Evolutionary conservation across 1,140 invertebrate species (phyloP).

Genomic region (Diplogasteroides magnus): DNA sequence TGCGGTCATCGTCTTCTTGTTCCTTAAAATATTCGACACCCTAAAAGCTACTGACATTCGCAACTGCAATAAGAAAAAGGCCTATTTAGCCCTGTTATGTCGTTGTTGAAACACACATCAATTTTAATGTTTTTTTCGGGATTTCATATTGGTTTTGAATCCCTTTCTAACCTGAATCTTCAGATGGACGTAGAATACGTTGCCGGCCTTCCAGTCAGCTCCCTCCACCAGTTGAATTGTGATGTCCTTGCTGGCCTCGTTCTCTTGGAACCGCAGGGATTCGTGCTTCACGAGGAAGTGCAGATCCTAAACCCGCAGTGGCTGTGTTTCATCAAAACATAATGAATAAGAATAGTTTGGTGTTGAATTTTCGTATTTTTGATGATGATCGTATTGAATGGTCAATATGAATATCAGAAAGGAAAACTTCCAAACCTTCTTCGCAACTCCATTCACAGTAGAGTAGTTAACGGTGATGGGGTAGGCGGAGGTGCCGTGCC

Average conservation of each 20-base stretch:
- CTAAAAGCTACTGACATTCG: not conserved
- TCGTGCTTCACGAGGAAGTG: slow-evolving; percentile 70
- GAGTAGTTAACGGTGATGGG: slow-evolving; percentile 40
- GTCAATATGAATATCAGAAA: too few relatives aligned
- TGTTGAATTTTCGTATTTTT: too few relatives aligned
- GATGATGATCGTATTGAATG: too few relatives aligned
- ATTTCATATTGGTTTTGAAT: too few relatives aligned
- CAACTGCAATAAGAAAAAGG: too few relatives aligned
- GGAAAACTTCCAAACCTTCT: slow-evolving; percentile 58
- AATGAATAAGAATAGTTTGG: too few relatives aligned
- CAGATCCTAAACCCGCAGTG: too few relatives aligned
- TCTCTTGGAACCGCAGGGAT: not conserved
- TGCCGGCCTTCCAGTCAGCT: slow-evolving; percentile 20
- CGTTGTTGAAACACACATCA: too few relatives aligned
- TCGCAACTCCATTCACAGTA: slow-evolving; percentile 86
- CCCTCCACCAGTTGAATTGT: slow-evolving; percentile 13
- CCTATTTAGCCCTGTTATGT: too few relatives aligned
- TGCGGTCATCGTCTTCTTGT: slow-evolving; percentile 20
- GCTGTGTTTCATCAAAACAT: too few relatives aligned
- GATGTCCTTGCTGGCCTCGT: not conserved
- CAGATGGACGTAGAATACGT: slow-evolving; percentile 28
- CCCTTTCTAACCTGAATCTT: slow-evolving; percentile 16
- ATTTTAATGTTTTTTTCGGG: too few relatives aligned
- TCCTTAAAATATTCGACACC: slow-evolving; percentile 11
- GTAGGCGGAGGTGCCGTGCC: slow-evolving; percentile 8